phyloP scores from a whole-genome alignment of 2,888 invertebrate genomes.

The Tetragnatha montana region DNA sequence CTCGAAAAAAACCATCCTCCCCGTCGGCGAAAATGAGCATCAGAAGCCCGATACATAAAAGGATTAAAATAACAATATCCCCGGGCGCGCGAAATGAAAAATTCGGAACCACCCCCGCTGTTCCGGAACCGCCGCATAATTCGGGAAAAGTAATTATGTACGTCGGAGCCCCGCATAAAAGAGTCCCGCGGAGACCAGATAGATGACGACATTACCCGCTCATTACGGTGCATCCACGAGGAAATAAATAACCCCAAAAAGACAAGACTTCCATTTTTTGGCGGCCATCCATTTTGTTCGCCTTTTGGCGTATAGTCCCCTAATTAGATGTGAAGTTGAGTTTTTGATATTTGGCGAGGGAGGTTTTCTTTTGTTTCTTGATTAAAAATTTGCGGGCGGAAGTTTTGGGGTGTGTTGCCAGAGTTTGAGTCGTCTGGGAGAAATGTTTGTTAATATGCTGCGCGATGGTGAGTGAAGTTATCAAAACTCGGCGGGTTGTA shows the following conservation, averaged over 20 bases:
- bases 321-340: slow-evolving; percentile 66
- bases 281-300: slow-evolving; percentile 23
- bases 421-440: slow-evolving; percentile 8
- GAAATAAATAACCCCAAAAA: slow-evolving; percentile 27
- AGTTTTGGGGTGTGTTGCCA: slow-evolving; percentile 28
- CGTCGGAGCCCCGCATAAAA: slow-evolving; percentile 54
- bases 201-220: slow-evolving; percentile 67
- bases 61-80: slow-evolving; percentile 67
- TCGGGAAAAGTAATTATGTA: slow-evolving; percentile 68
- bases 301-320: slow-evolving; percentile 61
- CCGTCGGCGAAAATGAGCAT: slow-evolving; percentile 52
- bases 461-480: background rate
- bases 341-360: slow-evolving; percentile 45
- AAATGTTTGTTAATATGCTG: slow-evolving; percentile 7
- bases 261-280: slow-evolving; percentile 3
- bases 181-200: slow-evolving; percentile 53
- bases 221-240: slow-evolving; percentile 55
- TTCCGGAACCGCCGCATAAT: slow-evolving; percentile 61
- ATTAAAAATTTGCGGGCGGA: slow-evolving; percentile 25
- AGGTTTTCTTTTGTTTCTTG: slow-evolving; percentile 19
- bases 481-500: background rate
- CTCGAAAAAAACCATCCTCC: slow-evolving; percentile 40
- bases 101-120: slow-evolving; percentile 61
- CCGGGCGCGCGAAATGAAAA: slow-evolving; percentile 61
- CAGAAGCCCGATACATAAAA: slow-evolving; percentile 57